These are phyloP conservation scores for Catharus minimus DNA, from an alignment of 2,113 vertebrate genomes.

Conservation along the genomic window DNA sequence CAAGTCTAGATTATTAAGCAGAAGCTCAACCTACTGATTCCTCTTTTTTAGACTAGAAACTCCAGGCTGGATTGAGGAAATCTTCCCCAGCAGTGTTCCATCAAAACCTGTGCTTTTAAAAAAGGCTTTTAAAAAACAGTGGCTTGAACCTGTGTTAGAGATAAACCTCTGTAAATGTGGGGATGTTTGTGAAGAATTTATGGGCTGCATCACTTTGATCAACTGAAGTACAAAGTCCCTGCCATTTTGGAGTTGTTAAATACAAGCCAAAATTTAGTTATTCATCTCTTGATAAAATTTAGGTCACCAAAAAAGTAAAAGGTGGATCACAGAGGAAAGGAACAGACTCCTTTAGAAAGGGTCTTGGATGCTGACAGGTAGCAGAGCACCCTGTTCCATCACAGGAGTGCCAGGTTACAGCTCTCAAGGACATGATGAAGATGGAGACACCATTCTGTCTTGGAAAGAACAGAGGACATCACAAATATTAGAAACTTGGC, in stretches of 20 bases:
- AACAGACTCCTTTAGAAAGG: neutral
- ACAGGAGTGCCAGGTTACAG: neutral
- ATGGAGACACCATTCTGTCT: neutral
- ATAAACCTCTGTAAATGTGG: neutral
- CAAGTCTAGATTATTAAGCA: neutral
- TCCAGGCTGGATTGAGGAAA: neutral
- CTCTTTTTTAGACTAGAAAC: neutral
- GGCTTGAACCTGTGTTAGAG: neutral
- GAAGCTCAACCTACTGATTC: neutral
- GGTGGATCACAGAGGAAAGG: neutral
- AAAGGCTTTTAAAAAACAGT: neutral
- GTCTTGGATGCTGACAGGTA: neutral
- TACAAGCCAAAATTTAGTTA: neutral
- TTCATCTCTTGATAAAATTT: neutral
- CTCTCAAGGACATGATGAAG: accelerated
- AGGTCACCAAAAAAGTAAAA: neutral
- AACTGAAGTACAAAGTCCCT: neutral
- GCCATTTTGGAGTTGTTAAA: neutral
- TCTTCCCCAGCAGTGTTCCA: neutral
- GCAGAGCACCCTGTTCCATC: neutral
- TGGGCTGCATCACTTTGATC: neutral
- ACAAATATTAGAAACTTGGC: neutral
- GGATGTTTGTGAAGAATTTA: neutral
- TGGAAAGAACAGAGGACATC: neutral
- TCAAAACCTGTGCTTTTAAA: neutral